phyloP scores from a whole-genome alignment of 2,888 invertebrate species.

The Tenthredo amoena region DNA sequence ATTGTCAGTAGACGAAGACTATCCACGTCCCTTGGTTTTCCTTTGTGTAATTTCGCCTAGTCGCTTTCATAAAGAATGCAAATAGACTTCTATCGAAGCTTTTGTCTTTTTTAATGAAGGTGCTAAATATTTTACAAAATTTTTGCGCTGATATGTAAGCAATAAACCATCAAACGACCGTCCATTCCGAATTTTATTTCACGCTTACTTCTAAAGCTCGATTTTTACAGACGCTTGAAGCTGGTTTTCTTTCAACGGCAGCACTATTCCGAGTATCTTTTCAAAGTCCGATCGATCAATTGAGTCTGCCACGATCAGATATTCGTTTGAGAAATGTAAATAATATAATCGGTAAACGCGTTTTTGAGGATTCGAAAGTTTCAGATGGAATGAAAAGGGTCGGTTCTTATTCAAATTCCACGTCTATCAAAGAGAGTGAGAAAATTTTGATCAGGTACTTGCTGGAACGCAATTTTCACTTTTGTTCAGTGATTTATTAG shows the following conservation, averaged over 20 bases:
- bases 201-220: background rate
- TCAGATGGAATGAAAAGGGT: background rate
- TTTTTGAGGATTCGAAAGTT: background rate
- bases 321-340: background rate
- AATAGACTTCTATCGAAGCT: background rate
- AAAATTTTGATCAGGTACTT: slow-evolving; percentile 28
- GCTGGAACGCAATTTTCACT: background rate
- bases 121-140: background rate
- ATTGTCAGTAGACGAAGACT: background rate
- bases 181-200: background rate
- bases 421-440: background rate
- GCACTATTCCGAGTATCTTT: background rate
- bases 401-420: slow-evolving; percentile 15
- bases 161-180: background rate
- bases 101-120: background rate
- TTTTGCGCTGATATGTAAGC: background rate
- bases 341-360: background rate
- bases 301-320: background rate
- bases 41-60: background rate
- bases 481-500: slow-evolving; percentile 19
- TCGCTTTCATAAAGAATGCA: background rate
- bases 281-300: background rate
- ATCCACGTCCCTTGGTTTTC: background rate
- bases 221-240: background rate
- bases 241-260: background rate